Evolutionary conservation across 2,888 invertebrate species (phyloP).

Genomic region (Ceraclea dissimilis): DNA sequence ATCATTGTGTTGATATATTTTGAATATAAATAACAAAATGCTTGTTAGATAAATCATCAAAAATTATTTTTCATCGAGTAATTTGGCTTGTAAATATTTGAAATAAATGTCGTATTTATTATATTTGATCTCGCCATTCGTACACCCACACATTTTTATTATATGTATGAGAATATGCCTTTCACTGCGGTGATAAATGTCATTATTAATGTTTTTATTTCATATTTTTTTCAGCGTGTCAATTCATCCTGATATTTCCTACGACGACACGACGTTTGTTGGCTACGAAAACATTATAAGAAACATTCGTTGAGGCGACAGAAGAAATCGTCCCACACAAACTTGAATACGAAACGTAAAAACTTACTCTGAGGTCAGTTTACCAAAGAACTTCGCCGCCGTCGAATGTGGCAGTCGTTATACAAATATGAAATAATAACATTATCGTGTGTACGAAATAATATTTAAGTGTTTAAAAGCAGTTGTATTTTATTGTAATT

Average conservation of each 20-base stretch:
- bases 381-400: background rate
- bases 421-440: too few relatives aligned
- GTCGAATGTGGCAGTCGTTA: background rate
- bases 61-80: too few relatives aligned
- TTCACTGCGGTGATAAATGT: too few relatives aligned
- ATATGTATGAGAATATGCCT: too few relatives aligned
- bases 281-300: slow-evolving; percentile 7
- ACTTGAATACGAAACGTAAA: background rate
- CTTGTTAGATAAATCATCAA: too few relatives aligned
- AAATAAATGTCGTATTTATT: too few relatives aligned
- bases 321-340: background rate
- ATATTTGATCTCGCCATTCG: too few relatives aligned
- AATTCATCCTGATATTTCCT: slow-evolving; percentile 12
- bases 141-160: too few relatives aligned
- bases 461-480: background rate
- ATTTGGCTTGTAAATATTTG: too few relatives aligned
- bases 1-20: too few relatives aligned
- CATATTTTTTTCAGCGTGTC: slow-evolving; percentile 13
- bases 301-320: slow-evolving; percentile 12
- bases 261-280: slow-evolving; percentile 6
- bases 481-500: background rate
- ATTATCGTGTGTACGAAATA: background rate
- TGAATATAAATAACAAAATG: too few relatives aligned
- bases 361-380: background rate
- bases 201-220: background rate